Evolutionary conservation across 2,888 invertebrate species (phyloP).

Genomic region (Heliconius cydno): DNA sequence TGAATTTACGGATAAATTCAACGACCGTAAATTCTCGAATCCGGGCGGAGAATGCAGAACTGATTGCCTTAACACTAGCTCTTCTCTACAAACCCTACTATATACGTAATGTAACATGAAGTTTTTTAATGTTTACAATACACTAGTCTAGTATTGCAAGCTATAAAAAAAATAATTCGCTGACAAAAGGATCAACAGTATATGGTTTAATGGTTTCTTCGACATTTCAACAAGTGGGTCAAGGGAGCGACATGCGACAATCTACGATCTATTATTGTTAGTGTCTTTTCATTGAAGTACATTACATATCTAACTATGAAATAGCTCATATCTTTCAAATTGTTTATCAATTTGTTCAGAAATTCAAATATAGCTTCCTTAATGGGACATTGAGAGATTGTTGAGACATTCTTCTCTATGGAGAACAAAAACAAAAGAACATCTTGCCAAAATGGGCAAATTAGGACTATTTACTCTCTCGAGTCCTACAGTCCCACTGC

Average conservation of each 20-base stretch:
- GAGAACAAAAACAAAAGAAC: too few species aligned
- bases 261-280: conserved; percentile 25
- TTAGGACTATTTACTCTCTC: too few species aligned
- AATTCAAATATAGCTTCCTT: neutral
- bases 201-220: conserved; percentile 35
- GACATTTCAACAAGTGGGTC: conserved; percentile 40
- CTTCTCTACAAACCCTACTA: neutral
- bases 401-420: too few species aligned
- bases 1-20: too few species aligned
- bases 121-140: neutral
- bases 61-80: neutral
- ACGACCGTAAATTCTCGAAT: neutral
- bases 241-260: conserved; percentile 37
- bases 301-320: neutral
- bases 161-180: neutral
- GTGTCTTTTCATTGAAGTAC: conserved; percentile 23
- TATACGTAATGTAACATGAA: too few species aligned
- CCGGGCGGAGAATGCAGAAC: neutral
- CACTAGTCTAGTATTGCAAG: neutral
- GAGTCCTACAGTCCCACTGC: too few species aligned
- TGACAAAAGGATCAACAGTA: conserved; percentile 18
- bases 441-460: too few species aligned
- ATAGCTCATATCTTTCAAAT: neutral
- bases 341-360: neutral
- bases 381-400: neutral